phyloP scores from a whole-genome alignment of 2,797 vertebrate species.

The Prionace glauca region DNA sequence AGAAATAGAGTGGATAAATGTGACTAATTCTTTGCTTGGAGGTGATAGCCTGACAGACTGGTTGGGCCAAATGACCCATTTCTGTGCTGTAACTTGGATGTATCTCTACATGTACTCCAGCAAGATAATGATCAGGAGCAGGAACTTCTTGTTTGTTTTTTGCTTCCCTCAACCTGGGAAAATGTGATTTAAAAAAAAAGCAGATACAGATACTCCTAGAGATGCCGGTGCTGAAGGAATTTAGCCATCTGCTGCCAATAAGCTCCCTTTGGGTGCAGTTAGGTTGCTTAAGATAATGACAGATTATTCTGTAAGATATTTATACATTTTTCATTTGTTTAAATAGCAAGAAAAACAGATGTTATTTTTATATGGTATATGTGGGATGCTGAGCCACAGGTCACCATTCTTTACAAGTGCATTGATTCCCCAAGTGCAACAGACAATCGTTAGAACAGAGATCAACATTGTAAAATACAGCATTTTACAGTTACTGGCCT shows the following conservation, averaged over 20 bases:
- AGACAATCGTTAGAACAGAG: background rate
- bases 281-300: background rate
- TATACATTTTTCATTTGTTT: conserved; percentile 1
- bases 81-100: background rate
- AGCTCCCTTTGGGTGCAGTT: background rate
- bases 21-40: background rate
- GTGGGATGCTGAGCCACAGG: background rate
- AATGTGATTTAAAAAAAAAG: background rate
- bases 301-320: background rate
- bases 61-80: background rate
- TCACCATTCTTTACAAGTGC: conserved; percentile 7
- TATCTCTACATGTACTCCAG: background rate
- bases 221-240: background rate
- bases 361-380: background rate
- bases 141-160: background rate
- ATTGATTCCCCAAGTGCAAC: background rate
- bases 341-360: background rate
- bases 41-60: background rate
- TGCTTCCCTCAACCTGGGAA: background rate
- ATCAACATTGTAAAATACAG: background rate
- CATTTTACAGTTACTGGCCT: background rate
- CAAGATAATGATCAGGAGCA: background rate
- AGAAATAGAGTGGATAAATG: background rate
- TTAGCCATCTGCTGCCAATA: background rate
- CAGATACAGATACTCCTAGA: background rate